Evolutionary conservation across 2,113 vertebrate genomes (phyloP).

Genomic region (Scatophagus argus): DNA sequence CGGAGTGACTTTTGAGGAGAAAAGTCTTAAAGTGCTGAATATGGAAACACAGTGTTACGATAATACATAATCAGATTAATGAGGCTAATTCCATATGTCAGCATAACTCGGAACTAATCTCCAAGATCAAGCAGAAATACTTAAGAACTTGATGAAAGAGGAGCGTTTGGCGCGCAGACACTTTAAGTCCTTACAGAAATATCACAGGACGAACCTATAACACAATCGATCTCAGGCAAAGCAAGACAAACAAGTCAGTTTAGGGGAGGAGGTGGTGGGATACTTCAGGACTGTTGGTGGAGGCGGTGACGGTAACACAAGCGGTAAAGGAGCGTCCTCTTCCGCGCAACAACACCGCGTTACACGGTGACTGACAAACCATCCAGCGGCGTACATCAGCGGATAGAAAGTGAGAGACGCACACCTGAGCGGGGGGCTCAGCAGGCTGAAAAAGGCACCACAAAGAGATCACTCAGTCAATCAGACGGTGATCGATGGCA

Average conservation of each 20-base stretch:
- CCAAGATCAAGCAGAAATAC: background rate
- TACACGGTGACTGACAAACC: background rate
- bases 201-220: background rate
- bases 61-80: background rate
- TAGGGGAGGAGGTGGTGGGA: background rate
- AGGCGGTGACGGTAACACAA: background rate
- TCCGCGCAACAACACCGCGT: background rate
- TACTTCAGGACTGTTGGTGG: background rate
- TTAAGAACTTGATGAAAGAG: background rate
- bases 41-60: background rate
- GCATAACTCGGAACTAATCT: background rate
- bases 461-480: background rate
- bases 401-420: background rate
- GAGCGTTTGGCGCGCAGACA: background rate
- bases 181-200: background rate
- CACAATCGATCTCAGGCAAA: background rate
- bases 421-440: background rate
- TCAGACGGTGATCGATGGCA: conserved; percentile 20
- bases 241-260: background rate
- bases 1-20: background rate
- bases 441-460: background rate
- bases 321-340: background rate
- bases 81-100: background rate
- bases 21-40: background rate
- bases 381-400: background rate